Percentiles rank a stretch among this genome's conserved stretches.
Evolutionary conservation across 2,113 vertebrate species (phyloP).

Genomic region (Petaurus breviceps): DNA sequence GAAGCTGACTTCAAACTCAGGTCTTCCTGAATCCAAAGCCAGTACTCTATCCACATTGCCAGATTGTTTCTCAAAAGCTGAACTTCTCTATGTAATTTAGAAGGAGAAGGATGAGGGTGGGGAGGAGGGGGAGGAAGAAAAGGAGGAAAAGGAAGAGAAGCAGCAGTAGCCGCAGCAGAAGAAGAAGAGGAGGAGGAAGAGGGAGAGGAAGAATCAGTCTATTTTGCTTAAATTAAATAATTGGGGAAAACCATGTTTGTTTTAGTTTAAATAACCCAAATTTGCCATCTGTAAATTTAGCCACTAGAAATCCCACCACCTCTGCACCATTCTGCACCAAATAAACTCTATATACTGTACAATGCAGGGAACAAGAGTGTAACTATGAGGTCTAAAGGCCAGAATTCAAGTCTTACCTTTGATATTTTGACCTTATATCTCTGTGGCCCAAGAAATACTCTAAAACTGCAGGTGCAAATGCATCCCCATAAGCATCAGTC

Average conservation of each 20-base stretch:
- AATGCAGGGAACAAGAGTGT: background rate
- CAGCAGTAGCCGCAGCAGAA: no score
- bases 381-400: background rate
- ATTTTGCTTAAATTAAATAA: background rate
- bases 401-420: constrained; percentile 5
- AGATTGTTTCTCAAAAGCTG: no score
- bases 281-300: background rate
- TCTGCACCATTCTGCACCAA: background rate
- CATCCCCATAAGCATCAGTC: background rate
- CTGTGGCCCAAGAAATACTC: background rate
- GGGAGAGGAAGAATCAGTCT: background rate
- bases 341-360: background rate
- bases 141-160: background rate
- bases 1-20: background rate
- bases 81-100: no score
- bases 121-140: no score
- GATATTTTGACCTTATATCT: background rate
- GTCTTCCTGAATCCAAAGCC: no score
- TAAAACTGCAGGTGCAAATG: background rate
- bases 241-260: background rate
- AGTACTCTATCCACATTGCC: background rate
- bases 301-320: background rate
- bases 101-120: background rate
- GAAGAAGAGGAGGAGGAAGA: background rate
- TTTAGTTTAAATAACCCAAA: background rate